These are phyloP conservation scores for Calidris pugnax DNA, from an alignment of 2,113 vertebrate genomes.

Conservation along the genomic window DNA sequence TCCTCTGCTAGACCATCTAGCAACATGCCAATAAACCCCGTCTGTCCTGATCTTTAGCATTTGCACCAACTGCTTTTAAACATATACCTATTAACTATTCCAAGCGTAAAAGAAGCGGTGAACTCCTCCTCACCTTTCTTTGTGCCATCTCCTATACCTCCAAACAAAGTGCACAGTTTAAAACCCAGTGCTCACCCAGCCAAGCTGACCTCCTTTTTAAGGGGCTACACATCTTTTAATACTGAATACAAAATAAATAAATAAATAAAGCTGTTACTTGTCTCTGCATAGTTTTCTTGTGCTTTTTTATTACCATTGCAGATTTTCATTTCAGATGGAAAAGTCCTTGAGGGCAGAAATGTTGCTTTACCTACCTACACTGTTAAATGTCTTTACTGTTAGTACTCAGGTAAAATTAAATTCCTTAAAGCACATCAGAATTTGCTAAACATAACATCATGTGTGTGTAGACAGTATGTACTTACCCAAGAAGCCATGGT, in stretches of 20 bases:
- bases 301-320: neutral
- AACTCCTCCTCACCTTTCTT: neutral
- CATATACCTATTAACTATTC: neutral
- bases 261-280: neutral
- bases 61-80: neutral
- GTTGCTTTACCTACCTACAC: neutral
- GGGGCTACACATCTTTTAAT: neutral
- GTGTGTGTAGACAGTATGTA: neutral
- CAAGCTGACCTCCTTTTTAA: neutral
- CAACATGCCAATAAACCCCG: neutral
- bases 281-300: neutral
- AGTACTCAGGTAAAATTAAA: neutral
- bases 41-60: neutral
- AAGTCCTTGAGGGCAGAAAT: neutral
- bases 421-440: neutral
- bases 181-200: neutral
- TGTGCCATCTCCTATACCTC: neutral
- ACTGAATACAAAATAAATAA: neutral
- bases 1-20: neutral
- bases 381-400: neutral
- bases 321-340: neutral
- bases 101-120: rapidly evolving
- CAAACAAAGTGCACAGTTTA: neutral
- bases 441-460: neutral
- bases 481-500: neutral